These are phyloP conservation scores for Drosophila prostipennis DNA, from an alignment of 2,888 invertebrate genomes.

Conservation along the genomic window DNA sequence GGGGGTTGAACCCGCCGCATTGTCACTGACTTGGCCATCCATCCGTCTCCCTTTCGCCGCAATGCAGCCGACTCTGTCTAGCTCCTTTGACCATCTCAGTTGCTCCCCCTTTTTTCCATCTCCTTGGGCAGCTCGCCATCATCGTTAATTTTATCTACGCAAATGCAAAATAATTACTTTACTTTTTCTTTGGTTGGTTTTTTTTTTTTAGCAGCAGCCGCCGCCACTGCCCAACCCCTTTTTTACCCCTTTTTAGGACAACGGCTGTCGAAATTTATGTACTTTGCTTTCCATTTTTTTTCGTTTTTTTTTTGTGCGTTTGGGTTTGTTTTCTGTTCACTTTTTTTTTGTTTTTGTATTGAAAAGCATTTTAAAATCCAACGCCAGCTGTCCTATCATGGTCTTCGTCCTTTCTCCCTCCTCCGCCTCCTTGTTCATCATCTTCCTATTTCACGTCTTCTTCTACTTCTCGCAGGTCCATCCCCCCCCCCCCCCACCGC, in stretches of 20 bases:
- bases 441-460: constrained; percentile 45
- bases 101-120: constrained; percentile 4
- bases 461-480: constrained; percentile 19
- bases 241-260: constrained; percentile 47
- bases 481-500: not conserved
- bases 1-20: constrained; percentile 39
- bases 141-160: constrained; percentile 80
- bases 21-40: constrained; percentile 54
- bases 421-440: constrained; percentile 21
- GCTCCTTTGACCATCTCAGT: constrained; percentile 8
- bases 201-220: constrained; percentile 2
- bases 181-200: constrained; percentile 75
- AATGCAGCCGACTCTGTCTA: constrained; percentile 3
- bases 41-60: constrained; percentile 1
- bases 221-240: not conserved
- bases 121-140: constrained; percentile 50
- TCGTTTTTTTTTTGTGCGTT: constrained; percentile 14
- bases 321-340: constrained; percentile 24
- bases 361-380: constrained; percentile 75
- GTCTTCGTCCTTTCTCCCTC: constrained; percentile 9
- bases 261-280: constrained; percentile 74
- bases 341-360: constrained; percentile 46
- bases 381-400: constrained; percentile 67
- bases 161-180: constrained; percentile 80
- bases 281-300: constrained; percentile 62